phyloP scores from a whole-genome alignment of 2,888 invertebrate species.

The Choristoneura rosaceana region DNA sequence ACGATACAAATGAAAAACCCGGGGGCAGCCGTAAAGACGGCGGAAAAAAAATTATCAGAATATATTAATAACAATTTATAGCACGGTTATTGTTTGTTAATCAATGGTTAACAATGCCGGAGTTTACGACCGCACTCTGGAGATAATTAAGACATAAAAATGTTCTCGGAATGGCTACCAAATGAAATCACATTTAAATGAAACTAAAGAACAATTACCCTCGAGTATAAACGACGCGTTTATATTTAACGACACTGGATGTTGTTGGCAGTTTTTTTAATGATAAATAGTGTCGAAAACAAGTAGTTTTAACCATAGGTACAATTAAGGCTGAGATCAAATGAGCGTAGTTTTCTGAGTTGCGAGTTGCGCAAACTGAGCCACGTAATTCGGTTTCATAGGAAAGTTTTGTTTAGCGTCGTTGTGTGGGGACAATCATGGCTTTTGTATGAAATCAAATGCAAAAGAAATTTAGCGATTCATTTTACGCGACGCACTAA shows the following conservation, averaged over 20 bases:
- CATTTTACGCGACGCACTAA: no score
- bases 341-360: no score
- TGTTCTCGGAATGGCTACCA: conserved; percentile 55
- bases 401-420: no score
- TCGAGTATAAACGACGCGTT: conserved; percentile 1
- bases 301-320: neutral
- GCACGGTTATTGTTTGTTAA: conserved; percentile 67
- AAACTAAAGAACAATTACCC: conserved; percentile 18
- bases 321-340: neutral
- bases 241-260: neutral
- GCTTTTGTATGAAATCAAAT: no score
- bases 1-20: conserved; percentile 29
- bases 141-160: conserved; percentile 70
- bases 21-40: conserved; percentile 42
- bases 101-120: conserved; percentile 49
- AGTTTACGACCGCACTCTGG: conserved; percentile 51
- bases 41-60: conserved; percentile 53
- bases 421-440: no score
- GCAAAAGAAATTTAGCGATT: no score
- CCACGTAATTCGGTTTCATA: no score
- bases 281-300: neutral
- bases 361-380: no score
- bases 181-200: conserved; percentile 26
- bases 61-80: conserved; percentile 65
- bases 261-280: neutral